Conservation (phyloP, 2,113 vertebrate genomes). For the Shinisaurus crocodilurus region DNA sequence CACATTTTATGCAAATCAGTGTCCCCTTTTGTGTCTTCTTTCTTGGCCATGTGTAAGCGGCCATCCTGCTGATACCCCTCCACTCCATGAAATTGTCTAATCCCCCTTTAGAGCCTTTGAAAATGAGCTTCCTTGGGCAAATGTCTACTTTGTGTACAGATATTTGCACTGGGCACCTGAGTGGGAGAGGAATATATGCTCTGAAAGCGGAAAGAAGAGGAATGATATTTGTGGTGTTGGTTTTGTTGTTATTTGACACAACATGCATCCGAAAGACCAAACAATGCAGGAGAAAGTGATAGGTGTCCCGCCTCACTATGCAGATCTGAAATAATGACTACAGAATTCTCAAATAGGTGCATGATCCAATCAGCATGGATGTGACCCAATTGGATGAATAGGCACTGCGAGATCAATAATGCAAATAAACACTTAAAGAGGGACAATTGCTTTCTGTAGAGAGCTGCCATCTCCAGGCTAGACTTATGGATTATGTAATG, state of each 20-base stretch:
- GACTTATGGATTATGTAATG: slow-evolving; percentile 49
- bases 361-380: neutral
- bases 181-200: neutral
- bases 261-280: neutral
- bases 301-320: neutral
- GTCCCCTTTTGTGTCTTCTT: no score
- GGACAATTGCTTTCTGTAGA: neutral
- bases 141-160: neutral
- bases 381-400: neutral
- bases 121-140: no score
- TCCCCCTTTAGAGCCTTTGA: no score
- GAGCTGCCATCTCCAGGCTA: slow-evolving; percentile 41
- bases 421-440: neutral
- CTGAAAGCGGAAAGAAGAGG: neutral
- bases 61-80: no score
- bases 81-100: no score
- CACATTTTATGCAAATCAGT: no score
- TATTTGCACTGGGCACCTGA: no score
- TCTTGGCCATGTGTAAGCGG: no score
- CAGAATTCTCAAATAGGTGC: neutral
- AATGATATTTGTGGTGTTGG: neutral
- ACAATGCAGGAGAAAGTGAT: neutral
- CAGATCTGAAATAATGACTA: neutral
- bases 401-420: neutral
- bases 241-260: neutral